These are phyloP conservation scores for Ichneumon xanthorius DNA, from an alignment of 2,888 invertebrate genomes.

Conservation along the genomic window DNA sequence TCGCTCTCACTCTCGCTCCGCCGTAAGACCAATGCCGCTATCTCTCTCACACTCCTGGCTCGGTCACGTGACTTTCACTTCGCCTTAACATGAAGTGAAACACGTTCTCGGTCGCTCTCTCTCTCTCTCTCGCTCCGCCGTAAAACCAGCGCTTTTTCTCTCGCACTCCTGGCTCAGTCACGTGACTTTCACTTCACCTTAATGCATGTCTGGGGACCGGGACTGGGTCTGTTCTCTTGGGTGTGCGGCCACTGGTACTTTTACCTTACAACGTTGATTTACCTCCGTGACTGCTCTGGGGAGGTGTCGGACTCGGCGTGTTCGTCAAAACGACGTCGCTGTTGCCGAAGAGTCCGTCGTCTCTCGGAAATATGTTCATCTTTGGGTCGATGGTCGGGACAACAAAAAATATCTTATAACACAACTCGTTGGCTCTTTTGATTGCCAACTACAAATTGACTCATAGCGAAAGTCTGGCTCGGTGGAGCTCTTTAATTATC, in stretches of 20 bases:
- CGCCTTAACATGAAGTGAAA: too few relatives aligned
- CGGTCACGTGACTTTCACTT: too few relatives aligned
- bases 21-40: too few relatives aligned
- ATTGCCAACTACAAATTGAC: slow-evolving; percentile 30
- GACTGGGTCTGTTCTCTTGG: background rate
- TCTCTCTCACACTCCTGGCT: too few relatives aligned
- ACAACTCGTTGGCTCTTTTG: slow-evolving; percentile 1
- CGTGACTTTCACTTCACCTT: too few relatives aligned
- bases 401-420: background rate
- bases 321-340: slow-evolving; percentile 55
- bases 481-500: slow-evolving; percentile 21
- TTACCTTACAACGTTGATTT: background rate
- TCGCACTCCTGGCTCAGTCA: too few relatives aligned
- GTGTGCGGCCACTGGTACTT: too few relatives aligned
- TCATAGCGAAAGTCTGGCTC: slow-evolving; percentile 24
- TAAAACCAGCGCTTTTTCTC: too few relatives aligned
- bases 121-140: too few relatives aligned
- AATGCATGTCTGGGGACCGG: too few relatives aligned
- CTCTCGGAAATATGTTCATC: slow-evolving; percentile 61
- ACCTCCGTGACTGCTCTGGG: slow-evolving; percentile 45
- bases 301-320: slow-evolving; percentile 34
- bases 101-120: too few relatives aligned
- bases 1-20: too few relatives aligned
- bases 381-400: background rate
- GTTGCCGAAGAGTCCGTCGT: slow-evolving; percentile 30